Evolutionary conservation across 2,113 vertebrate genomes (phyloP).

Genomic region (Anolis carolinensis): DNA sequence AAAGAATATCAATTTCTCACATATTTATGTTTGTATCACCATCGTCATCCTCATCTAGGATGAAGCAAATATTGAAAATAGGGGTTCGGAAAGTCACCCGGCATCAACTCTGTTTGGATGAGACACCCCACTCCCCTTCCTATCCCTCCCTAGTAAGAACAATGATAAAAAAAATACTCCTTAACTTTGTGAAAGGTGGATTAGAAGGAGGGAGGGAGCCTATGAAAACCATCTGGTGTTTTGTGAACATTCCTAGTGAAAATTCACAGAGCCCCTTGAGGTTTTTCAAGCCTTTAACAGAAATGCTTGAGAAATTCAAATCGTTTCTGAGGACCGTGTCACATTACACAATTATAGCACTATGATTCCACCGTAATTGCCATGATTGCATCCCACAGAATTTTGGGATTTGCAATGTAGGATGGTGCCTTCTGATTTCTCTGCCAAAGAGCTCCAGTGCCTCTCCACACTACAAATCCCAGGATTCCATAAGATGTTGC

Average conservation of each 20-base stretch:
- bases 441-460: too few relatives aligned
- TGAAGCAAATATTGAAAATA: not conserved
- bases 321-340: too few relatives aligned
- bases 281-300: not conserved
- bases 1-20: not conserved
- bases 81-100: not conserved
- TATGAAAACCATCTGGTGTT: not conserved
- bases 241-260: not conserved
- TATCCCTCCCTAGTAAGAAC: not conserved
- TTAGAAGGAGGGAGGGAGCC: not conserved
- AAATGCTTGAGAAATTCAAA: not conserved
- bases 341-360: too few relatives aligned
- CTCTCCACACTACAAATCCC: too few relatives aligned
- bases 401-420: too few relatives aligned
- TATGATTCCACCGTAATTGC: too few relatives aligned
- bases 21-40: not conserved
- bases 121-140: not conserved
- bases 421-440: too few relatives aligned
- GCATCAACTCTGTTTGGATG: not conserved
- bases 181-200: not conserved
- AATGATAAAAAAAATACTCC: not conserved
- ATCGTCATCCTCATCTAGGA: not conserved
- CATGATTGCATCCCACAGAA: too few relatives aligned
- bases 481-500: too few relatives aligned
- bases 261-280: not conserved